phyloP scores from a whole-genome alignment of 2,888 invertebrate genomes.

The Meliscaeva auricollis region DNA sequence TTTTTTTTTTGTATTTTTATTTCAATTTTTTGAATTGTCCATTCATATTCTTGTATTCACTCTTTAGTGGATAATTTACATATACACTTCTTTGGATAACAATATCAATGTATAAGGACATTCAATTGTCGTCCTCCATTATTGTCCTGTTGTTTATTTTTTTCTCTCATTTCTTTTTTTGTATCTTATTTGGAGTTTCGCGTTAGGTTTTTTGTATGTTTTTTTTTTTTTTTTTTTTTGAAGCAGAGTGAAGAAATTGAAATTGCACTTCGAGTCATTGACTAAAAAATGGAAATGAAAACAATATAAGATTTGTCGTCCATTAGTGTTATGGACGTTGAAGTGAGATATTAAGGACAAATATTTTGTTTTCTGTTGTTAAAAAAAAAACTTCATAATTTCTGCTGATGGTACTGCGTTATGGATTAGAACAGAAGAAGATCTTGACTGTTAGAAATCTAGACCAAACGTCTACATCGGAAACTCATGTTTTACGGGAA shows the following conservation, averaged over 20 bases:
- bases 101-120: constrained; percentile 55
- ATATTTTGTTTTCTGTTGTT: background rate
- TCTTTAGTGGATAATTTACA: constrained; percentile 34
- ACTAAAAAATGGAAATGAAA: constrained; percentile 9
- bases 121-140: constrained; percentile 51
- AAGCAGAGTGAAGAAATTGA: constrained; percentile 9
- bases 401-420: too few species aligned
- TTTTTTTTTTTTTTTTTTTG: constrained; percentile 4
- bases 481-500: too few species aligned
- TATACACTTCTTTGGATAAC: constrained; percentile 41
- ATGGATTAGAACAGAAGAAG: too few species aligned
- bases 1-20: constrained; percentile 19
- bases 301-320: constrained; percentile 8
- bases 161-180: background rate
- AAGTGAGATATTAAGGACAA: constrained; percentile 7
- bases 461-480: too few species aligned
- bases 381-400: too few species aligned
- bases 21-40: constrained; percentile 48
- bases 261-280: constrained; percentile 32
- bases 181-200: constrained; percentile 8
- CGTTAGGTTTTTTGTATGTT: too few species aligned
- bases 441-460: too few species aligned
- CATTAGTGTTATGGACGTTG: constrained; percentile 10
- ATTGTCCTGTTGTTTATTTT: background rate
- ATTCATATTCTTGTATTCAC: constrained; percentile 53